Evolutionary conservation across 2,113 vertebrate genomes (phyloP), one percentile per base, ranked within the genome.

Genomic region (Canis aureus): DNA sequence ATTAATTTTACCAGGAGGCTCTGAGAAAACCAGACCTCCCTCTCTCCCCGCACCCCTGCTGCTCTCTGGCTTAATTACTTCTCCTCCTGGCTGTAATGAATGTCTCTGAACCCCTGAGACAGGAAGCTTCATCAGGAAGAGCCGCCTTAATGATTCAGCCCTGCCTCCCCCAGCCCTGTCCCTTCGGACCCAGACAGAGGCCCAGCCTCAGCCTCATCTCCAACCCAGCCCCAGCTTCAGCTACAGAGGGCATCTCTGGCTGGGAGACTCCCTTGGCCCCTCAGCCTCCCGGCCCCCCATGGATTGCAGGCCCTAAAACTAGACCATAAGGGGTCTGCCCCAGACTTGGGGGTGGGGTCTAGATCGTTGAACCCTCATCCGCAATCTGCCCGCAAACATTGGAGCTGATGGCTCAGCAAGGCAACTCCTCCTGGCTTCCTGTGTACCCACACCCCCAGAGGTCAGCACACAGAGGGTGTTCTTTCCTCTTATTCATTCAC

Each of bases 31-130:
- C 81, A 10, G 62, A 20, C 43, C 16, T 79, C 86, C 29, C 16
- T 38, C 22, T 25, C 22, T 25, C 38, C 57, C 11, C 11, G 15
- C 0, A 13, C 20, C 13, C 60, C 71, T 76, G 11, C n/a, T 13
- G 27, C 29, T 66, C 64, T 90, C 82, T 51, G 94, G 22, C 69
- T 98, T 98, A 97, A 97, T 98, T 92, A 97, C 97, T 84, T 55
- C 84, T 96, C 60, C 53, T 89, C 29, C 62, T 60, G 64, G 27
- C 81, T 92, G 79, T 97, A 90, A 97, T 96, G 84, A 90, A 83
- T 4, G 51, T 67, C 60, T 83, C 55, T 1, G 51, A 87, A 74
- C 94, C 93, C 51, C 92, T 67, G 97, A 95, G 95, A 89, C 87
- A 10, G 29, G 55, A 76, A 90, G 49, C 90, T 62, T 78, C 69